Evolutionary conservation across 1,140 invertebrate species (phyloP), one percentile per base, ranked within the genome.

Genomic region (Ceratosolen fusciceps): DNA sequence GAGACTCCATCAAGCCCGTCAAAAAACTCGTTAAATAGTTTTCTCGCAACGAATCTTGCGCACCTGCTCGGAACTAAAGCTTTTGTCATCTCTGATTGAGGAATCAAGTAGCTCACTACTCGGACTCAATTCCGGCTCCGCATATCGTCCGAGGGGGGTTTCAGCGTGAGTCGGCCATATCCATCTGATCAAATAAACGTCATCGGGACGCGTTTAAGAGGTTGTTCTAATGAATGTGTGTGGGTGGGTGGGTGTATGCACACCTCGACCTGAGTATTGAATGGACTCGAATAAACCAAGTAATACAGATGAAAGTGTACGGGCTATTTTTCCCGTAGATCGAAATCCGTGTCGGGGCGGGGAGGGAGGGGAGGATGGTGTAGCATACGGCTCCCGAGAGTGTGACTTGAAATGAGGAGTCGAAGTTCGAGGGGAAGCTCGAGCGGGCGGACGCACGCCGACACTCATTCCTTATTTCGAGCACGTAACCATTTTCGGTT

Each of bases 401-500:
- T 21, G 34, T 24, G 29, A 54, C 49, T 56, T 26, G 31, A n/a
- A 68, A 68, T 1, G 37, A 68, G 39, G 10, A 8, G 39, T 26
- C 19, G 65, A 77, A 72, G 37, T 24, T 26, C 9, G 2, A 43
- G n/a, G n/a, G 26, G 2, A 43, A 21, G 21, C 19, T 60, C 39
- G 21, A 21, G 56, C 81, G 74, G 82, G 80, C 84, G 72, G 43
- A 65, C 79, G 52, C n/a, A 26, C 80, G 1, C 76, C 72, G n/a
- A n/a, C n/a, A n/a, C n/a, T 75, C 80, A 86, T 84, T n/a, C 85
- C 83, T 88, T 89, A 89, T 89, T 89, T 87, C 84, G 83, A 84
- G 86, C 88, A 89, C 88, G 88, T 89, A 89, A 88, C 85, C 85
- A 84, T 84, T 86, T 85, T 84, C 85, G 85, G 88, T 88, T 89